Conservation (phyloP, 2,888 invertebrate genomes). For the Drosophila paramelanica region DNA sequence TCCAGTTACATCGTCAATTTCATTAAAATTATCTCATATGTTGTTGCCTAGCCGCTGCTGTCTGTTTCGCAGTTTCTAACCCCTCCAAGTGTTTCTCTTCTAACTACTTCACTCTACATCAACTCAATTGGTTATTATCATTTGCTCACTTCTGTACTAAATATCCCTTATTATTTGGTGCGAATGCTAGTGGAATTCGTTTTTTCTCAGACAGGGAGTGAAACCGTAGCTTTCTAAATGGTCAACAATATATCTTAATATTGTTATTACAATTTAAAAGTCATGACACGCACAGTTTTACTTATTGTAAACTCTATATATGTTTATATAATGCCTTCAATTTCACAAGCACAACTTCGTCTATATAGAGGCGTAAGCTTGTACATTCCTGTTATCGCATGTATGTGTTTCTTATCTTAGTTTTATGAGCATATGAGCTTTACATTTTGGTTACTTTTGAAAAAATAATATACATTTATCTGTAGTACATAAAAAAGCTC, state of each 20-base stretch:
- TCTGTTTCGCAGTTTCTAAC: slow-evolving; percentile 36
- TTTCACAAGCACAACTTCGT: background rate
- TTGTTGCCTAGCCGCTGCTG: slow-evolving; percentile 41
- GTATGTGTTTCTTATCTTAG: slow-evolving; percentile 1
- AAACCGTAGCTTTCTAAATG: slow-evolving; percentile 27
- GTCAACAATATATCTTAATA: background rate
- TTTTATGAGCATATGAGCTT: background rate
- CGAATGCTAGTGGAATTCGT: slow-evolving; percentile 1
- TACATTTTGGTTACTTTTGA: background rate
- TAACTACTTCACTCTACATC: slow-evolving; percentile 30
- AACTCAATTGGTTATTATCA: slow-evolving; percentile 15
- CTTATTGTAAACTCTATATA: background rate
- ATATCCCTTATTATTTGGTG: slow-evolving; percentile 18
- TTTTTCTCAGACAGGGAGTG: slow-evolving; percentile 30
- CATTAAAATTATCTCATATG: slow-evolving; percentile 24
- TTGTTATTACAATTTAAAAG: background rate
- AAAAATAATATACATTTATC: background rate
- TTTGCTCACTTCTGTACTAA: slow-evolving; percentile 6
- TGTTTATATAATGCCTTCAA: background rate
- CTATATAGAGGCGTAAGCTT: slow-evolving; percentile 11
- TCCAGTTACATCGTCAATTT: slow-evolving; percentile 19
- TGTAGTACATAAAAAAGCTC: background rate
- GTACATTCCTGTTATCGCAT: slow-evolving; percentile 8
- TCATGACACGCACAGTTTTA: background rate
- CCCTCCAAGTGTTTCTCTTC: slow-evolving; percentile 37